Evolutionary conservation across 1,140 invertebrate species (phyloP).

Genomic region (Lepidurus arcticus): DNA sequence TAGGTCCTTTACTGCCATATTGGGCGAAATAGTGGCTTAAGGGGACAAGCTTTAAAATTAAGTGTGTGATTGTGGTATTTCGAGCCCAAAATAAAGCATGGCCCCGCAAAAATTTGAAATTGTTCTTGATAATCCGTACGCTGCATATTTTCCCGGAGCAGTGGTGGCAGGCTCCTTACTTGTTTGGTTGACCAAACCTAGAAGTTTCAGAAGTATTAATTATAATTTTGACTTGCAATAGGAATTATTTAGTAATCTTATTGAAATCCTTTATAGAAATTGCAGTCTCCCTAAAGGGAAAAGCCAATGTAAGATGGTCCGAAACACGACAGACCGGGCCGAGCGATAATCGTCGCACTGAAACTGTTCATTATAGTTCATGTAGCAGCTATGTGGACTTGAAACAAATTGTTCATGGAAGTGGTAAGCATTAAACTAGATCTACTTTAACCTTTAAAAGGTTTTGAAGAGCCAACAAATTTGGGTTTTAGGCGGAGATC

Average conservation of each 20-base stretch:
- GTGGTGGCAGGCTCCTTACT: conserved; percentile 3
- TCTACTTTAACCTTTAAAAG: background rate
- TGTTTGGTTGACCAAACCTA: background rate
- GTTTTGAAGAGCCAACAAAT: background rate
- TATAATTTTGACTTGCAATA: background rate
- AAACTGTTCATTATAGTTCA: background rate
- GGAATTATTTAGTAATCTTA: background rate
- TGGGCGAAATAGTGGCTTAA: no score
- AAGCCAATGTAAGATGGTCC: background rate
- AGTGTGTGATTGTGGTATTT: no score
- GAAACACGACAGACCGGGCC: background rate
- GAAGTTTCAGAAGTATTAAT: conserved; percentile 26
- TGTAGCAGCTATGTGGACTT: background rate
- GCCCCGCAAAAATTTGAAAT: conserved; percentile 24
- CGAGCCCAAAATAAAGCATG: background rate
- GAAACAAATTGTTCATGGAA: background rate
- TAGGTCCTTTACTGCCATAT: no score
- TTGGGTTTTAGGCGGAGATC: background rate
- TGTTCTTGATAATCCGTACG: background rate
- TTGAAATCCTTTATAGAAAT: background rate
- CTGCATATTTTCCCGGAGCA: conserved; percentile 15
- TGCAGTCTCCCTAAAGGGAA: background rate
- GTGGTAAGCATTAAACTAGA: background rate
- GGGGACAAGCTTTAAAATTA: no score
- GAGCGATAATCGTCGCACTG: background rate